phyloP scores from a whole-genome alignment of 2,113 vertebrate species.

The Dolichallabes microphthalmus region DNA sequence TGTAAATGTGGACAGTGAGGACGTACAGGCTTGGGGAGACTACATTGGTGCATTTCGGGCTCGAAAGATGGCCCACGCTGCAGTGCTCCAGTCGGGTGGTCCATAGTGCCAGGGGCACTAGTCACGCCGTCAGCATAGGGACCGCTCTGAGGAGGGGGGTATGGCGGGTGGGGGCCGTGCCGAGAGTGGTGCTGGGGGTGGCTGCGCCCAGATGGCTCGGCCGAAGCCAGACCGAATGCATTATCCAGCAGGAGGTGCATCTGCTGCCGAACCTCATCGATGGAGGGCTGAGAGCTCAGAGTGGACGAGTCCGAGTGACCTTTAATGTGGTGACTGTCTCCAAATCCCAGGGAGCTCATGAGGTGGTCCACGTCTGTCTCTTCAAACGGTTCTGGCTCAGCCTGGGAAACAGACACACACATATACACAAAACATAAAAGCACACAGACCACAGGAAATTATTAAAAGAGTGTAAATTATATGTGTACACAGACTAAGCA shows the following conservation, averaged over 20 bases:
- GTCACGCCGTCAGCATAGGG: conserved; percentile 94
- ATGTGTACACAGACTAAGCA: neutral
- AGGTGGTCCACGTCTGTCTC: conserved; percentile 93
- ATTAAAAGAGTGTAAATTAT: neutral
- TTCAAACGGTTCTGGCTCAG: conserved; percentile 90
- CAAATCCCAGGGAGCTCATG: conserved; percentile 79
- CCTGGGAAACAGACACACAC: conserved; percentile 68
- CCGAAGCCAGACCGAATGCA: conserved; percentile 92
- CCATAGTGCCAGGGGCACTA: conserved; percentile 96
- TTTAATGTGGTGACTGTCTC: conserved; percentile 77
- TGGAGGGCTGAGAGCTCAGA: conserved; percentile 97
- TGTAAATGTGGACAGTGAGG: conserved; percentile 3
- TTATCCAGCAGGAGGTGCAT: conserved; percentile 98
- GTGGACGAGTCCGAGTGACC: conserved; percentile 96
- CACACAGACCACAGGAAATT: neutral
- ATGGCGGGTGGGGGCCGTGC: conserved; percentile 75
- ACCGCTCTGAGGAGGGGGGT: conserved; percentile 83
- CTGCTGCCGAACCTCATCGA: conserved; percentile 95
- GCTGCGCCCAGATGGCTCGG: conserved; percentile 75
- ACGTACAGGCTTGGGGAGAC: conserved; percentile 93
- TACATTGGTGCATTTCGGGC: conserved; percentile 94
- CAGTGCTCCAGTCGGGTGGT: conserved; percentile 81
- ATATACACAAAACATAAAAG: neutral
- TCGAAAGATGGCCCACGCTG: conserved; percentile 88
- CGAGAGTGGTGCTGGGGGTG: conserved; percentile 66